Base-by-base conservation (phyloP, 2,113 vertebrate genomes). In the Leptocoma aspasia region DNA sequence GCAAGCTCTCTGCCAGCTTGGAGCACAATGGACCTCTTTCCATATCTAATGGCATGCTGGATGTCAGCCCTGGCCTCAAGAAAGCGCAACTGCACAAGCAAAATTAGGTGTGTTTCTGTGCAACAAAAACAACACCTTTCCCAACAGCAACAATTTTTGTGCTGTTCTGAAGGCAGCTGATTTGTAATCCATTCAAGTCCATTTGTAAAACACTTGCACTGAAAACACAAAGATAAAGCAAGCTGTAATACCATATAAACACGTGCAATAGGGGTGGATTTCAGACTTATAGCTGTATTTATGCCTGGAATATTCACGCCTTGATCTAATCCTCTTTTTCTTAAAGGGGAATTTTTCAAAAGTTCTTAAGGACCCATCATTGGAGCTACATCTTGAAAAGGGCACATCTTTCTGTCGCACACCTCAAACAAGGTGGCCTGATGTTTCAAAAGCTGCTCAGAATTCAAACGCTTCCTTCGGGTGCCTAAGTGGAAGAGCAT, bases 21-120 rank as follows among this genome's bases (percentile, higher is more conserved):
- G 82, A 97, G 80, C 49, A 97, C 35, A 78, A 89, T 94, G 95
- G 96, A 76, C 79, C 66, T 95, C 90, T 94, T 96, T 95, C 90
- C 86, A 5, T 96, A 94, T 82, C 91, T 97, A 93, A 97, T 92
- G 89, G 80, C 84, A 37, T 92, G 75, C 95, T 97, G 95, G 95
- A 94, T 96, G 96, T 94, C 82, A 97, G 97, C 97, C 97, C 92
- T 95, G 82, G 50, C 92, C 86, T 96, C 89, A 68, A 96, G 95
- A 95, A 97, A 96, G 79, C 75, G 94, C 82, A 60, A 42, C 77
- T 89, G 56, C 80, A 78, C 53, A 83, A 71, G 81, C 42, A 78
- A 96, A 95, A 85, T 78, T 64, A 85, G 78, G 96, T 92, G 91
- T 96, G 85, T 90, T 97, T 95, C 73, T 80, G 82, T 93, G 89